phyloP scores from a whole-genome alignment of 2,797 vertebrate species.

The Pseudopleuronectes americanus region DNA sequence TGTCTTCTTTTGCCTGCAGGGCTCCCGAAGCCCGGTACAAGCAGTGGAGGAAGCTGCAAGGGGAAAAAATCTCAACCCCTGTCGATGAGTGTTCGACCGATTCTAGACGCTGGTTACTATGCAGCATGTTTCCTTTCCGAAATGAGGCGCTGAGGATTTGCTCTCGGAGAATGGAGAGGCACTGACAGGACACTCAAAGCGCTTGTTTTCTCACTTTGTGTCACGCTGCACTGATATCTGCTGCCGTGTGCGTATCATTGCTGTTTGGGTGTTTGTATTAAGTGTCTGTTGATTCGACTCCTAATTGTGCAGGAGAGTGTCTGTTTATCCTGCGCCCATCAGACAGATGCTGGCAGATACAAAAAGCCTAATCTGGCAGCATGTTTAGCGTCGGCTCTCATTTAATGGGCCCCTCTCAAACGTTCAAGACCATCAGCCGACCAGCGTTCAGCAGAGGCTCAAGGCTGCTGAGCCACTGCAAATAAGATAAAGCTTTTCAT shows the following conservation, averaged over 20 bases:
- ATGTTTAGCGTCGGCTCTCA: slow-evolving; percentile 76
- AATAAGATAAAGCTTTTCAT: slow-evolving; percentile 18
- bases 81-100: slow-evolving; percentile 40
- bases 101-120: slow-evolving; percentile 42
- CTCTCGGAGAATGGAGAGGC: slow-evolving; percentile 71
- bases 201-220: slow-evolving; percentile 67
- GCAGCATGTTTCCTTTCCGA: slow-evolving; percentile 49
- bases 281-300: slow-evolving; percentile 48
- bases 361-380: slow-evolving; percentile 72
- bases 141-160: slow-evolving; percentile 54
- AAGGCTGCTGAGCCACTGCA: slow-evolving; percentile 15
- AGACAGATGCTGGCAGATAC: slow-evolving; percentile 74
- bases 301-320: slow-evolving; percentile 79
- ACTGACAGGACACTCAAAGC: slow-evolving; percentile 72
- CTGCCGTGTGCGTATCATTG: slow-evolving; percentile 14
- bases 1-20: slow-evolving; percentile 23
- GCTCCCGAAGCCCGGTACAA: slow-evolving; percentile 2
- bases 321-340: slow-evolving; percentile 75
- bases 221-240: slow-evolving; percentile 73
- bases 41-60: slow-evolving; percentile 1
- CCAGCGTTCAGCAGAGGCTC: slow-evolving; percentile 42
- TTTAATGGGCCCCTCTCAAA: slow-evolving; percentile 72
- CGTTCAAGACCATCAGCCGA: slow-evolving; percentile 49
- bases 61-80: slow-evolving; percentile 17
- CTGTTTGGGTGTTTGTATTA: slow-evolving; percentile 34